Evolutionary conservation across 2,888 invertebrate genomes (phyloP).

Genomic region (Agapostemon virescens): DNA sequence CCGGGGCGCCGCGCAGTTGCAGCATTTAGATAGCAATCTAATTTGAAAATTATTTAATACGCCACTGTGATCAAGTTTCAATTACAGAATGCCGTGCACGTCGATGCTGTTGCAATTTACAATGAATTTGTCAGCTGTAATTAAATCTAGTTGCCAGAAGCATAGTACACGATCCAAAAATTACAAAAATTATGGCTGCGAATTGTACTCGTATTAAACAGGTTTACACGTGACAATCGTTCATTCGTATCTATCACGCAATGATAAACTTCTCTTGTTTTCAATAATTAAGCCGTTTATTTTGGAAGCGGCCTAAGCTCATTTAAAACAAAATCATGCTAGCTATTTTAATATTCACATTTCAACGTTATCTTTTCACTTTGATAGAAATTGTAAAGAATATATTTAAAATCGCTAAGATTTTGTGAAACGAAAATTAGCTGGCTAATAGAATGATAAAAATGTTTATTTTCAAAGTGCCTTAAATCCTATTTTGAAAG

Average conservation of each 20-base stretch:
- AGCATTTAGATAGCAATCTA: constrained; percentile 21
- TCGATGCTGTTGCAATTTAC: not conserved
- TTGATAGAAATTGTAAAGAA: too few relatives aligned
- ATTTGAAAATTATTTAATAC: constrained; percentile 17
- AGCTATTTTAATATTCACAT: too few relatives aligned
- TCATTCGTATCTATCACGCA: not conserved
- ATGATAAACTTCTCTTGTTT: not conserved
- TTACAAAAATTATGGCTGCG: not conserved
- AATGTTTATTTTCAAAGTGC: too few relatives aligned
- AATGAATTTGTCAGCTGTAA: not conserved
- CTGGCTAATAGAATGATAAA: too few relatives aligned
- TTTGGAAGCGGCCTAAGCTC: too few relatives aligned
- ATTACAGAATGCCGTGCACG: not conserved
- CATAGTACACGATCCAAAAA: not conserved
- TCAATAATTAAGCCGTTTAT: too few relatives aligned
- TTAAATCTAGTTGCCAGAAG: not conserved
- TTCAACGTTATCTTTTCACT: too few relatives aligned
- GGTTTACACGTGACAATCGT: not conserved
- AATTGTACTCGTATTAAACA: not conserved
- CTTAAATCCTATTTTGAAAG: too few relatives aligned
- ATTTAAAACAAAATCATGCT: too few relatives aligned
- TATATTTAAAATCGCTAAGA: too few relatives aligned
- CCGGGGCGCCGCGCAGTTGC: not conserved
- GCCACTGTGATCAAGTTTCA: not conserved
- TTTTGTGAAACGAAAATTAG: too few relatives aligned